phyloP scores from a whole-genome alignment of 2,888 invertebrate genomes.

The Protophormia terraenovae region DNA sequence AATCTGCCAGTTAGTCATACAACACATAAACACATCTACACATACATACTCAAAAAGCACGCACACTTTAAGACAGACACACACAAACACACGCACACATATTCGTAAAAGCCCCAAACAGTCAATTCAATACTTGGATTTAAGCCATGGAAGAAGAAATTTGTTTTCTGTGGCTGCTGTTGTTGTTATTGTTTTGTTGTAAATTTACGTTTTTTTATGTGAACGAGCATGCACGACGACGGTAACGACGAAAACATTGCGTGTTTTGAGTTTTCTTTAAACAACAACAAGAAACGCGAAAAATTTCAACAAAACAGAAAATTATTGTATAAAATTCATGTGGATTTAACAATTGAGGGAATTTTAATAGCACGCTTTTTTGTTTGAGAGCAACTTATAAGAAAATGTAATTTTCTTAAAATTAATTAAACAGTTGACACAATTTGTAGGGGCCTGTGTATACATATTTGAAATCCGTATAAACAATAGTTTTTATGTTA shows the following conservation, averaged over 20 bases:
- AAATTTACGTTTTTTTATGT: constrained; percentile 28
- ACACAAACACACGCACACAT: background rate
- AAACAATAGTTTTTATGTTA: background rate
- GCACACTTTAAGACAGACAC: constrained; percentile 10
- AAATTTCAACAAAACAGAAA: constrained; percentile 50
- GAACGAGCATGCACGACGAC: constrained; percentile 62
- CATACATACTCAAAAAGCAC: constrained; percentile 13
- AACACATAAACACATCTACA: background rate
- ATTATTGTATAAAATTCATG: constrained; percentile 22
- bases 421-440: no score
- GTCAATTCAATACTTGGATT: constrained; percentile 55
- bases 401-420: no score
- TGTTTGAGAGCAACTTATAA: background rate
- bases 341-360: constrained; percentile 14
- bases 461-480: background rate
- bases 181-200: constrained; percentile 16
- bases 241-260: constrained; percentile 67
- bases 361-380: background rate
- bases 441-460: no score
- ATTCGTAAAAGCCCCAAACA: constrained; percentile 41
- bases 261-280: constrained; percentile 70
- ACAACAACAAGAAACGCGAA: constrained; percentile 53
- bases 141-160: constrained; percentile 62
- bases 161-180: constrained; percentile 5
- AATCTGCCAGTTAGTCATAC: constrained; percentile 47